Evolutionary conservation across 2,797 vertebrate genomes (phyloP), one percentile per base, ranked within the genome.

Genomic region (Borostomias antarcticus): DNA sequence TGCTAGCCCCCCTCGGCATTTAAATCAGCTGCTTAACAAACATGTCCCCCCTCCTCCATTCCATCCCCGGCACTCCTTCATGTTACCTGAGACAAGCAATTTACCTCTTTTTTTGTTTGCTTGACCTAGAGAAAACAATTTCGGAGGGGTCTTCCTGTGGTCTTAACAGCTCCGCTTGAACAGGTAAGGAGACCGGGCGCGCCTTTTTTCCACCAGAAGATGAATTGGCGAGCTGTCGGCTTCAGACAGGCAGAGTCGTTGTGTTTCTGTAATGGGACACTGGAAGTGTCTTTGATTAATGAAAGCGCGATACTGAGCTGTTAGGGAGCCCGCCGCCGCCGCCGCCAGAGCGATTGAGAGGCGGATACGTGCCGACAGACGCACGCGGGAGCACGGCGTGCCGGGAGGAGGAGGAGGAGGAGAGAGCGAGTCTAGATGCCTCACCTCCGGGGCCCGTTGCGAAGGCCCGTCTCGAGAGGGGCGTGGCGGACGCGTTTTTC

Each of bases 271-370:
- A 95, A 94, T 92, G 92, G 95, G 94, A 95, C 95, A 96, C 89
- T 94, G 93, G 94, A 95, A 95, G 91, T 93, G 95, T 94, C 95
- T 95, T 94, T 96, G 95, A 98, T 96, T 94, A 96, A 97, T 96
- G 94, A 89, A 94, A 92, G 90, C 86, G 85, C 89, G 90, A 92
- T 66, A 83, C 85, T 68, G 48, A 86, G 92, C 94, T 92, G 93
- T 91, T 94, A 90, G 86, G 82, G 89, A 90, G 88, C 80, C 91
- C 85, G 91, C 83, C 89, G 74, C 82, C 89, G 74, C 82, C 56
- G 79, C 80, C 68, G 91, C 78, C 80, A 89, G 90, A 92, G 87
- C 89, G 90, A 90, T 89, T 86, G 90, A 91, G 92, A 89, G 82
- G 80, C 79, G 90, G 91, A 94, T 92, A 90, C 88, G 87, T 91